Evolutionary conservation across 2,797 vertebrate genomes (phyloP).

Genomic region (Cynopterus sphinx): DNA sequence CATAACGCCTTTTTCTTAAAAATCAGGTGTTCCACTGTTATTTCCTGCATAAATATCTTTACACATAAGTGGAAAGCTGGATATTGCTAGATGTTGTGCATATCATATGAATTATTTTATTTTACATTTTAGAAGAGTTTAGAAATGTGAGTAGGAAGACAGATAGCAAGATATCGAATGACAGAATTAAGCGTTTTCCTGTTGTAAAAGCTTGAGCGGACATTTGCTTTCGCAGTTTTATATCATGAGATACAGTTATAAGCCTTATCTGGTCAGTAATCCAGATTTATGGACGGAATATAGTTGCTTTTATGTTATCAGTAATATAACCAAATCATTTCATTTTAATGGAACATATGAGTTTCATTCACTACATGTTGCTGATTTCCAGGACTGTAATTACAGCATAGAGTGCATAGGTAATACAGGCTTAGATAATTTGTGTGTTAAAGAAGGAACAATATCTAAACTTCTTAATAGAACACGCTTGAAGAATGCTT

Average conservation of each 20-base stretch:
- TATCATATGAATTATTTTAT: background rate
- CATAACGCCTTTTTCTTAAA: background rate
- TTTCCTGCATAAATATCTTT: background rate
- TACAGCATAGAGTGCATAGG: background rate
- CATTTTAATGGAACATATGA: slow-evolving; percentile 54
- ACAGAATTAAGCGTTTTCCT: slow-evolving; percentile 78
- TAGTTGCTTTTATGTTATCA: slow-evolving; percentile 72
- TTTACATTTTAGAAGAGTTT: slow-evolving; percentile 56
- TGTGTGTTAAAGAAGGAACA: slow-evolving; percentile 57
- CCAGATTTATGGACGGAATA: slow-evolving; percentile 72
- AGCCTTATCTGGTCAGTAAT: slow-evolving; percentile 74
- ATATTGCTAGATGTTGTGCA: background rate
- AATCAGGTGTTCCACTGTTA: background rate
- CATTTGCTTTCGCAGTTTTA: slow-evolving; percentile 74
- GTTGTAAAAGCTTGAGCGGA: slow-evolving; percentile 70
- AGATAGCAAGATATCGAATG: slow-evolving; percentile 62
- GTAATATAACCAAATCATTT: slow-evolving; percentile 72
- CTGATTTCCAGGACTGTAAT: slow-evolving; percentile 60
- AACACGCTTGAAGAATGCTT: slow-evolving; percentile 49
- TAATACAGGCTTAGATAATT: slow-evolving; percentile 31
- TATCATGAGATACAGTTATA: slow-evolving; percentile 71
- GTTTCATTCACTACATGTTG: slow-evolving; percentile 66
- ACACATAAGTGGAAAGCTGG: accelerated
- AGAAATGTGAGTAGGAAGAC: slow-evolving; percentile 29
- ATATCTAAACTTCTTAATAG: slow-evolving; percentile 60